Evolutionary conservation across 2,797 vertebrate species (phyloP), one percentile per base, ranked within the genome.

Genomic region (Heterohyrax brucei): DNA sequence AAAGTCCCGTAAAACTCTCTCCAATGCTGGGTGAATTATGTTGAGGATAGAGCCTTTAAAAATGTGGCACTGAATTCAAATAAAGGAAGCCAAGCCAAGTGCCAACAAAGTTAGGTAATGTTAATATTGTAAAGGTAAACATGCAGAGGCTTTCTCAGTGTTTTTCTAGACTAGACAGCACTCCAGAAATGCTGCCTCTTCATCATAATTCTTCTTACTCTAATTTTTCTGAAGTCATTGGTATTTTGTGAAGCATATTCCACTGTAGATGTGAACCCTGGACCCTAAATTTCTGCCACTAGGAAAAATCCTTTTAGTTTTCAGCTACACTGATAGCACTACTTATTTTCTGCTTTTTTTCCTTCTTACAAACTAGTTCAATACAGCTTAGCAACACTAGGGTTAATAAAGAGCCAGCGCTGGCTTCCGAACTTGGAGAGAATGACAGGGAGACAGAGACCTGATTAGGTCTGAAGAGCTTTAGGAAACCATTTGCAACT

Each of bases 381-480:
- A n/a, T 82, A 94, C 82, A 80, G 78, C n/a, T 91, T 59, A 80
- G 83, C 19, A 46, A 68, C 80, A 85, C 64, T 70, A 87, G 68
- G 89, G 73, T 93, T 96, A 95, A 89, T 84, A 46, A 79, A 68
- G 59, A 96, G 61, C 53, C 61, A 61, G 87, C 30, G 30, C 44
- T 95, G 91, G 73, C 75, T 85, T 93, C 68, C 82, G 80, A 82
- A 87, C 61, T 33, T 30, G 66, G 70, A 84, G 68, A 68, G 48
- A 79, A 30, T 93, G 91, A 92, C 75, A 64, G 83, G 93, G 46
- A 79, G 89, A 92, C 24, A 77, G 73, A 97, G 85, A 95, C 93
- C 91, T 83, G 75, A 76, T 95, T 77, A 88, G 75, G 50, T 56
- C 48, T 92, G 94, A 95, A 39, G 3, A 39, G 39, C 39, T 39